Conservation (phyloP, 2,797 vertebrate genomes). For the Bryconaethiops microstoma region DNA sequence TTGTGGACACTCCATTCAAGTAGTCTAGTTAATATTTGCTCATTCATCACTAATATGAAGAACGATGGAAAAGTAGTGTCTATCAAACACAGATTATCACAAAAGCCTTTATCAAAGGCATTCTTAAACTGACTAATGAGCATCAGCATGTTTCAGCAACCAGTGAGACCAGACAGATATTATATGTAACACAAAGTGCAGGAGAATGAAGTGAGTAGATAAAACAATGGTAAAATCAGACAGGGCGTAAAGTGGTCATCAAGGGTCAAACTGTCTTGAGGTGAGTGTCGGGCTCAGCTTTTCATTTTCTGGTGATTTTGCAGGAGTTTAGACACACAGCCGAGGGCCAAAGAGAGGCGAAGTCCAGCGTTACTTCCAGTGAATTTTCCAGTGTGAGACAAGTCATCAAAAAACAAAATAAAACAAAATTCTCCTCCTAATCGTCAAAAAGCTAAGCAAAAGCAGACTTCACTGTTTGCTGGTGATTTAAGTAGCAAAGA, state of each 20-base stretch:
- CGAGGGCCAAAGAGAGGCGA: constrained; percentile 7
- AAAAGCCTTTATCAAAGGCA: constrained; percentile 35
- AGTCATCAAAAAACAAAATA: constrained; percentile 37
- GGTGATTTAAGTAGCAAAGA: constrained; percentile 58
- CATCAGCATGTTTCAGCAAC: constrained; percentile 24
- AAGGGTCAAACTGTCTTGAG: constrained; percentile 55
- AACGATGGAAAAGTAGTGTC: not conserved
- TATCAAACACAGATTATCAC: constrained; percentile 22
- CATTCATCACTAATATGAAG: constrained; percentile 4
- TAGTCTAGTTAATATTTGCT: constrained; percentile 32
- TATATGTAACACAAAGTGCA: constrained; percentile 67
- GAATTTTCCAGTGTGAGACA: constrained; percentile 50
- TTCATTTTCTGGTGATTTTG: constrained; percentile 12
- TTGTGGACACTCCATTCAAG: constrained; percentile 15
- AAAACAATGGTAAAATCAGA: constrained; percentile 46
- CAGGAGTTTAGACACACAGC: constrained; percentile 29
- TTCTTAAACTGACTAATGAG: constrained; percentile 42
- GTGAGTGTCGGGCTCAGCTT: constrained; percentile 37
- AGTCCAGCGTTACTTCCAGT: constrained; percentile 63
- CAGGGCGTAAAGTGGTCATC: constrained; percentile 52
- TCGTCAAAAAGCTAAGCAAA: constrained; percentile 31
- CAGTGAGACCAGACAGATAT: constrained; percentile 35
- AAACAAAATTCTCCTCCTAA: constrained; percentile 17
- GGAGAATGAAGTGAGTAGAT: constrained; percentile 55
- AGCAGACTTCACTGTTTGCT: constrained; percentile 37